A percentile compares a stretch with the other conserved stretches of the same genome.
Conservation (phyloP, 2,113 vertebrate species). For the Pristiophorus japonicus region DNA sequence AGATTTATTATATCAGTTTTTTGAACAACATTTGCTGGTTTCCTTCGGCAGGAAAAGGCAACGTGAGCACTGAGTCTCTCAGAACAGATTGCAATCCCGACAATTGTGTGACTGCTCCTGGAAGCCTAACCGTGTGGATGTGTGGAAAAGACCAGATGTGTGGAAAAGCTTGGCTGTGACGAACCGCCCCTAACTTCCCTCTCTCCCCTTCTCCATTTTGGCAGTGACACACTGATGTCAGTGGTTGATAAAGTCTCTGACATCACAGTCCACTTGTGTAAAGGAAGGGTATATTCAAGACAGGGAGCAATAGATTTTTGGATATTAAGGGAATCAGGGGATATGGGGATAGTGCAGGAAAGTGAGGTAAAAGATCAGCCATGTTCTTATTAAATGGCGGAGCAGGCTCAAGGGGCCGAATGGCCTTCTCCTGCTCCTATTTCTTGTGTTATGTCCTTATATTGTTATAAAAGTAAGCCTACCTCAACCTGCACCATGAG, state of each 20-base stretch:
- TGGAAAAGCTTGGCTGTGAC: background rate
- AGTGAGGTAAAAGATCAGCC: too few relatives aligned
- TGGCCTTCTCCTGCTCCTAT: too few relatives aligned
- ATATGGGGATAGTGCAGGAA: too few relatives aligned
- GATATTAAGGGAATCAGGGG: too few relatives aligned
- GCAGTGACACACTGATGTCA: background rate
- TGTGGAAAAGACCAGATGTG: background rate
- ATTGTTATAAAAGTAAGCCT: background rate
- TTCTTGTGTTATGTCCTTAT: too few relatives aligned
- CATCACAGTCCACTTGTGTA: background rate
- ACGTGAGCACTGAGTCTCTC: background rate
- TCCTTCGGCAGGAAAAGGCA: background rate
- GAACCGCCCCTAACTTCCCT: background rate
- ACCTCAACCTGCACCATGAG: conserved; percentile 99
- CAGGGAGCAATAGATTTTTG: too few relatives aligned
- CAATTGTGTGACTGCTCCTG: background rate
- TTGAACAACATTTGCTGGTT: background rate
- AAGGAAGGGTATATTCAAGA: too few relatives aligned
- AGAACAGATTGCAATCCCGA: background rate
- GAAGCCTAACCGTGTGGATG: background rate
- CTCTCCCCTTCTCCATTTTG: background rate
- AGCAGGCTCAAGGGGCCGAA: too few relatives aligned
- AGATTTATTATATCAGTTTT: background rate
- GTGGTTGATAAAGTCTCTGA: background rate
- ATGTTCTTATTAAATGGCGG: too few relatives aligned